A percentile compares a stretch with the other conserved stretches of the same genome.
Evolutionary conservation across 2,888 invertebrate species (phyloP).

Genomic region (Callyntrura sp.): DNA sequence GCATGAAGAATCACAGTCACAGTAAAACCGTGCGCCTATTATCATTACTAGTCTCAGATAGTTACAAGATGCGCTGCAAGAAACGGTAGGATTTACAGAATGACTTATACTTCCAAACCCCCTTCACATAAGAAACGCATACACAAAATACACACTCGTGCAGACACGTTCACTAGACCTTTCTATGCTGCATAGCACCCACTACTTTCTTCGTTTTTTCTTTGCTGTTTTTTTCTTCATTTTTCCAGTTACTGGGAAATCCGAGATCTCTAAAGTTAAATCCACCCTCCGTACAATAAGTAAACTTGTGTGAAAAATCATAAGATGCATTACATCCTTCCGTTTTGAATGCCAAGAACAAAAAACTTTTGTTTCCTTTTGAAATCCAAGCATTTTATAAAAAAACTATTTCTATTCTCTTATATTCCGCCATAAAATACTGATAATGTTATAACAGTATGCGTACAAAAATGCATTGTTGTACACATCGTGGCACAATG

Average conservation of each 20-base stretch:
- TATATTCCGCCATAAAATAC: too few relatives aligned
- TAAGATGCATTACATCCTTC: conserved; percentile 66
- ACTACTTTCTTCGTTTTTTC: conserved; percentile 6
- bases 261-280: conserved; percentile 42
- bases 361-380: conserved; percentile 32
- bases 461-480: too few relatives aligned
- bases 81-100: conserved; percentile 49
- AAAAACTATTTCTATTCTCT: too few relatives aligned
- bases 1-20: conserved; percentile 69
- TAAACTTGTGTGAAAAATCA: conserved; percentile 17
- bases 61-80: background rate
- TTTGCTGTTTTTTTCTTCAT: background rate
- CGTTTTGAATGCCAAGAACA: conserved; percentile 64
- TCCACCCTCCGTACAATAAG: background rate
- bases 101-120: conserved; percentile 20
- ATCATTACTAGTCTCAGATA: conserved; percentile 63
- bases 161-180: too few relatives aligned
- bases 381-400: conserved; percentile 45
- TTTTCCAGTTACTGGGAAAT: conserved; percentile 1
- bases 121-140: background rate
- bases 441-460: too few relatives aligned
- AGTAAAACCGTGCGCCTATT: too few relatives aligned
- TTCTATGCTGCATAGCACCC: too few relatives aligned
- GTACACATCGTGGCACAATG: too few relatives aligned
- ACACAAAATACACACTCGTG: too few relatives aligned